phyloP scores from a whole-genome alignment of 2,113 vertebrate species.

The Xyrauchen texanus region DNA sequence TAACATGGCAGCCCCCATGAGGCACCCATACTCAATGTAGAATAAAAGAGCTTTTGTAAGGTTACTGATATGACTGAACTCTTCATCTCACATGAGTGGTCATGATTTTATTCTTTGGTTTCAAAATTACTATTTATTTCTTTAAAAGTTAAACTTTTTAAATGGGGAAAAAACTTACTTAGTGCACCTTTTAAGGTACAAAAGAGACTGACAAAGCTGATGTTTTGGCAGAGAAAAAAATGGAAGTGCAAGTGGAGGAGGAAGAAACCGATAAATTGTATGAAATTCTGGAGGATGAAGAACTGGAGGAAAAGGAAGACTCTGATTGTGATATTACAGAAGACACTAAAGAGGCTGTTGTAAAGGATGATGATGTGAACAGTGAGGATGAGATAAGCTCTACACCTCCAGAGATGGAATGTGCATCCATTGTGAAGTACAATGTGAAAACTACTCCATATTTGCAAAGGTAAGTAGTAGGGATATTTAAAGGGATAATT shows the following conservation, averaged over 20 bases:
- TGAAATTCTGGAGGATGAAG: constrained; percentile 27
- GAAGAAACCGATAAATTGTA: constrained; percentile 3
- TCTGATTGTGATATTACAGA: no score
- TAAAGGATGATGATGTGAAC: constrained; percentile 42
- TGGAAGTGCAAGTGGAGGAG: constrained; percentile 29
- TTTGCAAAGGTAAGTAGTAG: constrained; percentile 79
- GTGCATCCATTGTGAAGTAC: constrained; percentile 75
- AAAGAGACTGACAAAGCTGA: constrained; percentile 20
- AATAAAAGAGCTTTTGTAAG: no score
- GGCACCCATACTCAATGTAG: no score
- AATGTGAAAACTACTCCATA: constrained; percentile 80
- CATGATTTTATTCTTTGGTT: no score
- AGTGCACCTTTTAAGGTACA: background rate
- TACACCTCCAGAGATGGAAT: constrained; percentile 36
- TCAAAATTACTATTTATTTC: no score
- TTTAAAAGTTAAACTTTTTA: no score
- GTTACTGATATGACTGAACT: no score
- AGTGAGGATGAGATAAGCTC: constrained; percentile 19
- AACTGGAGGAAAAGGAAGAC: background rate
- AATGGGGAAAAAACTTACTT: no score
- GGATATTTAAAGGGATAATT: no score
- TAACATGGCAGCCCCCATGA: no score
- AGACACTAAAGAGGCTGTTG: constrained; percentile 26
- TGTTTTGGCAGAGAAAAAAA: background rate
- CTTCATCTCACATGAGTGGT: no score